Percentiles rank a stretch among this genome's conserved stretches.
These are phyloP conservation scores for Cryptoleucopteryx plumbea DNA, from an alignment of 2,113 vertebrate genomes.

Conservation along the genomic window DNA sequence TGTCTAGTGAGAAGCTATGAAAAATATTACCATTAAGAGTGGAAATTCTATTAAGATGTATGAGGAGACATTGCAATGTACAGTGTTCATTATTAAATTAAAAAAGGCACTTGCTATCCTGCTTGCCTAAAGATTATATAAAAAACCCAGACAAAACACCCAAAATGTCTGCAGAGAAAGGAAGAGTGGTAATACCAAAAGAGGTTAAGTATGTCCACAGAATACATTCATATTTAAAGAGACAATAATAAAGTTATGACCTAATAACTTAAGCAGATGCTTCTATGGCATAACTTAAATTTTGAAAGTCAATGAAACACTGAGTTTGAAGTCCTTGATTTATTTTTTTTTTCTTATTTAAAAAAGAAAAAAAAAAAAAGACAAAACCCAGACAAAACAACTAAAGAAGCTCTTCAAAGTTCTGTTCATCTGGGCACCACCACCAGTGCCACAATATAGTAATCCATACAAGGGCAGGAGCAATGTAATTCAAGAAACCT, in stretches of 20 bases:
- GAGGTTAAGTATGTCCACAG: not conserved
- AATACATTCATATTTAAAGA: not conserved
- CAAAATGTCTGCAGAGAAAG: not conserved
- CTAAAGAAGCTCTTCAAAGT: not conserved
- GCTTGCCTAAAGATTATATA: not conserved
- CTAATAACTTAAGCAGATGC: not conserved
- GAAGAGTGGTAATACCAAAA: not conserved
- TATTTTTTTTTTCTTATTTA: not conserved
- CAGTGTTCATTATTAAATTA: not conserved
- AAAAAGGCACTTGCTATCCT: slow-evolving; percentile 60
- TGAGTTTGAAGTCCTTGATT: not conserved
- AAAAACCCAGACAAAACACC: not conserved
- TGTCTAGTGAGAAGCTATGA: not conserved
- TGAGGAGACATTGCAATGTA: not conserved
- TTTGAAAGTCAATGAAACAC: not conserved
- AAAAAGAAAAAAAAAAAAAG: not conserved
- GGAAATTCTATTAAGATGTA: not conserved
- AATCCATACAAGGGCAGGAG: not conserved
- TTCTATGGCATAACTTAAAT: not conserved
- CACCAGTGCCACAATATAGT: not conserved
- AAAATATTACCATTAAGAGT: not conserved
- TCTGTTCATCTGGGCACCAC: not conserved
- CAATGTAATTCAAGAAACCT: not conserved
- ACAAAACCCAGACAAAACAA: not conserved
- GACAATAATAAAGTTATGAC: not conserved